phyloP scores from a whole-genome alignment of 2,888 invertebrate species.

The Coremacera marginata region DNA sequence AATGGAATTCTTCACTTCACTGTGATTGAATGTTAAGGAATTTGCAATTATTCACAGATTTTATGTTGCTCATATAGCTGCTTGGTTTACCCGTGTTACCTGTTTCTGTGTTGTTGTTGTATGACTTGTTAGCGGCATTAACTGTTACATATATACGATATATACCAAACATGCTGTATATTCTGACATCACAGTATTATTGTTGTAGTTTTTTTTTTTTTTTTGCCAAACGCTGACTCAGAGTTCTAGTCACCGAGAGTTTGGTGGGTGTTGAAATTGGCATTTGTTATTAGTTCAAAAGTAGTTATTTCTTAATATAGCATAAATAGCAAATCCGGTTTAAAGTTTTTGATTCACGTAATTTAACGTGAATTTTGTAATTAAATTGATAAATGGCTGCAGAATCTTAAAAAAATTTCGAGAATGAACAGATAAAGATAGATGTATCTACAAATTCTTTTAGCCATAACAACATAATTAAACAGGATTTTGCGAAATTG shows the following conservation, averaged over 20 bases:
- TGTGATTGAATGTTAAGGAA: background rate
- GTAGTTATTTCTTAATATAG: background rate
- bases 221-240: background rate
- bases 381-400: too few species aligned
- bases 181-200: slow-evolving; percentile 23
- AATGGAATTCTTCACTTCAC: background rate
- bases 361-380: background rate
- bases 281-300: background rate
- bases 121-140: slow-evolving; percentile 16
- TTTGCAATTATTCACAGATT: slow-evolving; percentile 10
- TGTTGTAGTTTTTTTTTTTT: background rate
- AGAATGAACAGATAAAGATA: too few species aligned
- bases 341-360: slow-evolving; percentile 11
- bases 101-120: background rate
- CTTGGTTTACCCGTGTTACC: slow-evolving; percentile 3
- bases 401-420: too few species aligned
- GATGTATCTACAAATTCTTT: too few species aligned
- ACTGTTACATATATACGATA: background rate
- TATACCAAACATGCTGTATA: background rate
- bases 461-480: too few species aligned
- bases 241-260: background rate
- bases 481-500: too few species aligned
- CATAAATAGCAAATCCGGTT: background rate
- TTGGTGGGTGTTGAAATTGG: slow-evolving; percentile 9
- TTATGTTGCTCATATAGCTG: background rate